phyloP scores from a whole-genome alignment of 2,888 invertebrate genomes.

The Sesamia inferens region DNA sequence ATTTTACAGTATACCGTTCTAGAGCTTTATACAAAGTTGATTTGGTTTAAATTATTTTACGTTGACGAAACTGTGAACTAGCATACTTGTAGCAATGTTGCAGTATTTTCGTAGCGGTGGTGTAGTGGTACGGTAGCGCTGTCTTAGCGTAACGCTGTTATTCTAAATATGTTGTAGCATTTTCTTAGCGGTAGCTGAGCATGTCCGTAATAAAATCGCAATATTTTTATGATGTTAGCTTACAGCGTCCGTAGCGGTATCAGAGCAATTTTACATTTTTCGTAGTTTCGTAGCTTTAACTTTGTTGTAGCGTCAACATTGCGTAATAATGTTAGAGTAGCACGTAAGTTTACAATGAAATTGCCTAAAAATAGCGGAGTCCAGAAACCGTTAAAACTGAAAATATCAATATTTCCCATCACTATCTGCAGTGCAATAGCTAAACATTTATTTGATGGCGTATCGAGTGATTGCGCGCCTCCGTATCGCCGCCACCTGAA shows the following conservation, averaged over 20 bases:
- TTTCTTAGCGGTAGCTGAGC: background rate
- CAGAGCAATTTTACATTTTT: no score
- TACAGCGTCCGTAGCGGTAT: background rate
- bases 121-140: background rate
- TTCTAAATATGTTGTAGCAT: background rate
- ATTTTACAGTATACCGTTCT: background rate
- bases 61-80: background rate
- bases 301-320: background rate
- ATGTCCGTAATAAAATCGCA: background rate
- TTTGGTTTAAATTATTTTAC: background rate
- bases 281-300: background rate
- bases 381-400: background rate
- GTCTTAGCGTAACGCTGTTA: background rate
- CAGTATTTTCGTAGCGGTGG: background rate
- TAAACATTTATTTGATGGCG: conserved; percentile 82
- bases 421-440: conserved; percentile 72
- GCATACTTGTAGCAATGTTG: background rate
- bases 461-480: conserved; percentile 78
- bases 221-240: background rate
- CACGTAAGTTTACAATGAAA: background rate
- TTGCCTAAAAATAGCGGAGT: background rate
- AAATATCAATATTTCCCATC: conserved; percentile 43
- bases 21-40: background rate
- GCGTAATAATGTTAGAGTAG: background rate
- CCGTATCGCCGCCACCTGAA: conserved; percentile 78